phyloP scores from a whole-genome alignment of 2,888 invertebrate species.

The Ceraclea dissimilis region DNA sequence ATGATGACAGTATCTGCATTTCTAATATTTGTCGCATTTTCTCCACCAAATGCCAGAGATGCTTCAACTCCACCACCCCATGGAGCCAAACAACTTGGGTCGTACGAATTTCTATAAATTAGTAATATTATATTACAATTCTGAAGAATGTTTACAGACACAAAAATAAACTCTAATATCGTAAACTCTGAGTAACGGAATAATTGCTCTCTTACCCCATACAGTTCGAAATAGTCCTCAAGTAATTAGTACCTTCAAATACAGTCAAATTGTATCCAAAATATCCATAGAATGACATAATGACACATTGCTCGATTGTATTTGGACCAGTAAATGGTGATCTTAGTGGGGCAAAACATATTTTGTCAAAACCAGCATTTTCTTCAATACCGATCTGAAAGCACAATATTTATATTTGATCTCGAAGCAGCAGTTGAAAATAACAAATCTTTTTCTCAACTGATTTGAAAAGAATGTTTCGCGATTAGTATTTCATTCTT shows the following conservation, averaged over 20 bases:
- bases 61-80: conserved; percentile 89
- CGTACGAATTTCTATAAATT: conserved; percentile 46
- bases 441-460: too few species aligned
- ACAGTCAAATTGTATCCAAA: conserved; percentile 53
- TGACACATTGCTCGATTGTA: conserved; percentile 59
- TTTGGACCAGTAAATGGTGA: conserved; percentile 52
- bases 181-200: too few species aligned
- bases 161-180: not conserved
- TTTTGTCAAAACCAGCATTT: conserved; percentile 51
- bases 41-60: conserved; percentile 77
- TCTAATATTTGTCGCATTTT: conserved; percentile 38
- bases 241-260: conserved; percentile 44
- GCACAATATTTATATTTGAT: not conserved
- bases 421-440: too few species aligned
- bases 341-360: conserved; percentile 80
- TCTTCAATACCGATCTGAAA: conserved; percentile 46
- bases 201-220: conserved; percentile 33
- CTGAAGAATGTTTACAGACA: too few species aligned
- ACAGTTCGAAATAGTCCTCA: conserved; percentile 45
- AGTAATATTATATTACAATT: conserved; percentile 6
- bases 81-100: conserved; percentile 63
- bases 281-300: conserved; percentile 76
- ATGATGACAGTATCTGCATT: conserved; percentile 56
- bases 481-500: too few species aligned
- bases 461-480: too few species aligned